phyloP scores from a whole-genome alignment of 2,797 vertebrate species.

The Paguma larvata region DNA sequence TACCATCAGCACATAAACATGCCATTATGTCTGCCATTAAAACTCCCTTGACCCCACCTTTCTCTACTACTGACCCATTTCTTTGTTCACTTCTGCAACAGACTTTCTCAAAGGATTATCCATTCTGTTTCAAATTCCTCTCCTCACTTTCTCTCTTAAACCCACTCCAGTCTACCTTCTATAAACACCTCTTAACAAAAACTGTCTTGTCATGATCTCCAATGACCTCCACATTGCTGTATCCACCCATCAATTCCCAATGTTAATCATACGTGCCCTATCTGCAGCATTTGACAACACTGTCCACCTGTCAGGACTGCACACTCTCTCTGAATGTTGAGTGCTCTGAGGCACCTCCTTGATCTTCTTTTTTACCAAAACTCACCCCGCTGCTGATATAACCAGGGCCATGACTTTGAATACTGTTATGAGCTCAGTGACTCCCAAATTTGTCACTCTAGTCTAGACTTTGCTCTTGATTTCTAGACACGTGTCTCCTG shows the following conservation, averaged over 20 bases:
- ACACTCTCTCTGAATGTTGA: not conserved
- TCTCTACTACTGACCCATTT: not conserved
- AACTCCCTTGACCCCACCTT: not conserved
- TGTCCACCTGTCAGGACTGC: not conserved
- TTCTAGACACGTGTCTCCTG: not conserved
- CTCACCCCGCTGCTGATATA: not conserved
- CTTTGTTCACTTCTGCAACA: not conserved
- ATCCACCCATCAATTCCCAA: not conserved
- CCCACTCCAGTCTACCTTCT: not conserved
- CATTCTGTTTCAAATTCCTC: not conserved
- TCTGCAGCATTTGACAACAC: not conserved
- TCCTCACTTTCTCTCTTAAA: not conserved
- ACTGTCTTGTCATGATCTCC: not conserved
- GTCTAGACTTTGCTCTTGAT: not conserved
- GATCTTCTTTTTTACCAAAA: not conserved
- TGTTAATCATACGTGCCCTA: not conserved
- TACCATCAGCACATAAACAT: conserved; percentile 36
- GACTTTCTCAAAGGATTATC: not conserved
- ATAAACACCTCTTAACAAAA: not conserved
- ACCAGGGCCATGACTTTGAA: not conserved
- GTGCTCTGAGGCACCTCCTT: not conserved
- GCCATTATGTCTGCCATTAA: not conserved
- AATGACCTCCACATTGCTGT: not conserved
- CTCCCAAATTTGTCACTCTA: not conserved
- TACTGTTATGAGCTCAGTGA: not conserved